Conservation (phyloP, 2,888 invertebrate species). For the Epinotia brunnichana region DNA sequence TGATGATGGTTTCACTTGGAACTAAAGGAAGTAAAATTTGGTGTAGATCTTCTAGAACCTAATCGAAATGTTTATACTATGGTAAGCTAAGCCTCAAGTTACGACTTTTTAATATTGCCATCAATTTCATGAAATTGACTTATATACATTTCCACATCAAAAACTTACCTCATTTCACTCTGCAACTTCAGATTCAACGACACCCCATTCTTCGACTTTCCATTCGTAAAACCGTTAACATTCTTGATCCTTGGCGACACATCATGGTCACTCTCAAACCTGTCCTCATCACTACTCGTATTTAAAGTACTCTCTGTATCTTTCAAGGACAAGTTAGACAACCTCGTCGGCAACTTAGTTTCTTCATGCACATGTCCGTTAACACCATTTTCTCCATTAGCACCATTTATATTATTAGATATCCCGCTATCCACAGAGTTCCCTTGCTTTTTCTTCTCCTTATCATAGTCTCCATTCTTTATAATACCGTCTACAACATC, state of each 20-base stretch:
- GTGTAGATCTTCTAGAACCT: too few relatives aligned
- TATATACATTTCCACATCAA: not conserved
- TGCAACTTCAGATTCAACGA: slow-evolving; percentile 76
- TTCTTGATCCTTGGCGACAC: slow-evolving; percentile 62
- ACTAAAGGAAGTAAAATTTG: too few relatives aligned
- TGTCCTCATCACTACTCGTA: slow-evolving; percentile 73
- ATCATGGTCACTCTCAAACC: slow-evolving; percentile 70
- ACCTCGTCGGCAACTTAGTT: slow-evolving; percentile 62
- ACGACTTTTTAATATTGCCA: too few relatives aligned
- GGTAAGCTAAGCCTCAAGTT: too few relatives aligned
- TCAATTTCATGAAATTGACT: not conserved
- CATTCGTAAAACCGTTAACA: slow-evolving; percentile 56
- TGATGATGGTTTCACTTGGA: too few relatives aligned
- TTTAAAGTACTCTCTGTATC: slow-evolving; percentile 64
- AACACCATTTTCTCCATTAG: slow-evolving; percentile 53
- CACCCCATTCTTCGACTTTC: slow-evolving; percentile 72
- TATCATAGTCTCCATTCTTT: slow-evolving; percentile 57
- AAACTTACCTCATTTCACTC: slow-evolving; percentile 74
- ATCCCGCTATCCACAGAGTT: slow-evolving; percentile 79
- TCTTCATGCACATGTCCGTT: slow-evolving; percentile 48
- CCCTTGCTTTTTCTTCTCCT: slow-evolving; percentile 69
- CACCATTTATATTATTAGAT: slow-evolving; percentile 67
- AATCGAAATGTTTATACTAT: too few relatives aligned
- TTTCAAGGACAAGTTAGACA: slow-evolving; percentile 73
- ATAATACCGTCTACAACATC: slow-evolving; percentile 72